Evolutionary conservation across 2,888 invertebrate species (phyloP), one percentile per base, ranked within the genome.

Genomic region (Tetrapedia diversipes): DNA sequence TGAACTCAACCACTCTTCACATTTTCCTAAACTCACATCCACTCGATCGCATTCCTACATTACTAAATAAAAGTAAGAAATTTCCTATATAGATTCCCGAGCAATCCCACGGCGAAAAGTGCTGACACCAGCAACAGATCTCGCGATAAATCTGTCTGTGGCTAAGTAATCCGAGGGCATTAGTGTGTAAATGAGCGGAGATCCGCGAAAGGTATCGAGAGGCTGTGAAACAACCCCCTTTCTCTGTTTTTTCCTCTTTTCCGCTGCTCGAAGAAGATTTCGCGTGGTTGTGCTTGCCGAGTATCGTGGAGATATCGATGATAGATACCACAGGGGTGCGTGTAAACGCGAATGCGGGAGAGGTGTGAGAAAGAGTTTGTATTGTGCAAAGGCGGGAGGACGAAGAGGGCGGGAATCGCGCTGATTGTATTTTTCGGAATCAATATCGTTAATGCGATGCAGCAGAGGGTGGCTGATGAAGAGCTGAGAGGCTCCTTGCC

Each of bases 391-490:
- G 74, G 49, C n/a, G 11, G 10, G n/a, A 27, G 45, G 19, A 29
- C 29, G 19, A n/a, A 16, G 19, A 49, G 54, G 54, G 53, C 47
- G n/a, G 53, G 37, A 32, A 61, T 41, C 49, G 66, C 34, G 84
- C 77, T 87, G 89, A 89, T 90, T 90, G 88, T 87, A 86, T 89
- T 88, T 88, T 89, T 86, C 85, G 84, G 85, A 90, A 89, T 90
- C 89, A 88, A 90, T 90, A 90, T 90, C 89, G 87, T 90, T 90
- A 90, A 90, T 90, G 90, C 85, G 85, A 90, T 90, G 85, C 90
- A 90, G 89, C 87, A 84, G 88, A 89, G 88, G 89, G 86, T 85
- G 87, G 83, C 84, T 86, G 88, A 90, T 89, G 86, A 89, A 86
- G 86, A 83, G 56, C 41, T 56, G 66, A 77, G 53, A 76, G 69